phyloP scores from a whole-genome alignment of 2,888 invertebrate species.

The Danaus chrysippus region DNA sequence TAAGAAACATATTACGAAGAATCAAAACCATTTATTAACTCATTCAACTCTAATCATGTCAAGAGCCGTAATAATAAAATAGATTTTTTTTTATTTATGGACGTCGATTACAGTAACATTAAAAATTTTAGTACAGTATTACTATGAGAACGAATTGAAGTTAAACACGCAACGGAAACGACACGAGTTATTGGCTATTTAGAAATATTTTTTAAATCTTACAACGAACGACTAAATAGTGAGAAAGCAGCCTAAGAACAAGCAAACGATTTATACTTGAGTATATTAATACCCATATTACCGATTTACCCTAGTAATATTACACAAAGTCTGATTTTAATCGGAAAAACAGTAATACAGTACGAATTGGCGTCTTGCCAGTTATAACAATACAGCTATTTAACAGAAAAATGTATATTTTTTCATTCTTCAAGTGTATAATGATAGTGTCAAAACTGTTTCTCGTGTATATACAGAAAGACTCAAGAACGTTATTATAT shows the following conservation, averaged over 20 bases:
- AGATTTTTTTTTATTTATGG: not conserved
- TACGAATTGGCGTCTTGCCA: not conserved
- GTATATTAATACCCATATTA: conserved; percentile 1
- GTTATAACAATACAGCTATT: not conserved
- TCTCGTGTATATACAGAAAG: no score
- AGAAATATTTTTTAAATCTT: conserved; percentile 12
- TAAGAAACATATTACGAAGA: no score
- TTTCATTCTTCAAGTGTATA: not conserved
- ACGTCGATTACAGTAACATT: conserved; percentile 7
- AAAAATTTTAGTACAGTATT: conserved; percentile 12
- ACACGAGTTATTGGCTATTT: conserved; percentile 15
- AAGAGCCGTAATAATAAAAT: not conserved
- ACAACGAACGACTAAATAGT: not conserved
- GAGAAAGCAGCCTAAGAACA: no score
- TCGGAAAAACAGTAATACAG: not conserved
- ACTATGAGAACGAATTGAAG: conserved; percentile 11
- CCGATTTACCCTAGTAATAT: not conserved
- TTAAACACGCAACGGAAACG: conserved; percentile 20
- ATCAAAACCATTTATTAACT: no score
- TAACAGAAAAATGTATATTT: not conserved
- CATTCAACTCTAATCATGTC: no score
- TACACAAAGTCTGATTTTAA: not conserved
- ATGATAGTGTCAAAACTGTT: not conserved
- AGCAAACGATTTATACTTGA: not conserved
- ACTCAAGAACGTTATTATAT: no score